Base-by-base conservation (phyloP, 1,140 invertebrate genomes). In the Drosophila aff. region DNA sequence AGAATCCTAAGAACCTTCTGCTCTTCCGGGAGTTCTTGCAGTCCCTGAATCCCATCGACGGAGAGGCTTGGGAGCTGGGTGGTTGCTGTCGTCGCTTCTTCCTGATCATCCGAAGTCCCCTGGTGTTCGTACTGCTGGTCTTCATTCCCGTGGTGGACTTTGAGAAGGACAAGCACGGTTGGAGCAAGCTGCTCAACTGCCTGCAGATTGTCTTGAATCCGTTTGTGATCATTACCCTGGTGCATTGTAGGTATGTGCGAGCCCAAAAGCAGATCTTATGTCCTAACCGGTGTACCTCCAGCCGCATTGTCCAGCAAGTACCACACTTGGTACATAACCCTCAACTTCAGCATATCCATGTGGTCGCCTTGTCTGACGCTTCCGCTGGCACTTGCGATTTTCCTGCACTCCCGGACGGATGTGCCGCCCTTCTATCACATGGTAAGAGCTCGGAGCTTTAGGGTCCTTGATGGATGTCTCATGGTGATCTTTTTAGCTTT, bases 161-260 rank as follows among this genome's bases (percentile, higher is more conserved):
- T 44, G 47, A 58, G n/a, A 47, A 33, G 40, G 57, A 73, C 10
- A 87, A 76, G 52, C 83, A 86, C 21, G 83, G 79, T 6, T 87
- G 83, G 83, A 87, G 67, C 65, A 86, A 86, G 53, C 15, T 86
- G 40, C 71, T 86, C 28, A 86, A 86, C 18, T 86, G 83, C 18
- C 59, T 60, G 23, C 83, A 82, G 33, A 80, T 86, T 13, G 57
- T 86, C 0, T 61, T 49, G 0, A 82, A 61, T 52, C 83, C 82
- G 0, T 61, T 78, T 18, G 21, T 85, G 11, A 6, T 64, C 13
- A 55, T 74, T 2, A 49, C 61, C 2, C n/a, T 85, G 26, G 53
- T 79, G 23, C 66, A 57, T 21, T 50, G 58, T 75, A 53, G 47
- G 82, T 81, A 59, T 21, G 15, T 31, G 6, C 0, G 13, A 15